These are phyloP conservation scores for Phasia obesa DNA, from an alignment of 2,888 invertebrate species.

Conservation along the genomic window DNA sequence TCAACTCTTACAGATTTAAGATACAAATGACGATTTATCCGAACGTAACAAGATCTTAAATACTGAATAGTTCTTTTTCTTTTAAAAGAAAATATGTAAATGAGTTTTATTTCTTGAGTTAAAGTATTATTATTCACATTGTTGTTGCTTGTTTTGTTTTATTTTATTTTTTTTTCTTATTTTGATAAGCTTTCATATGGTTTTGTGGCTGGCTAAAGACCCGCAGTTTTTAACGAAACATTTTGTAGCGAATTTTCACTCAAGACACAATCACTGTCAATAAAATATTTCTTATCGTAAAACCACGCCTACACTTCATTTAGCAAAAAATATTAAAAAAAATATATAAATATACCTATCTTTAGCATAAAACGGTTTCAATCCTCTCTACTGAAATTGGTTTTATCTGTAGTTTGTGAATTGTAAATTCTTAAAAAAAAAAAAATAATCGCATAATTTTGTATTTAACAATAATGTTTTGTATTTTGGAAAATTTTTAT, in stretches of 20 bases:
- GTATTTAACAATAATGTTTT: neutral
- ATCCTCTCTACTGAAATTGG: conserved; percentile 36
- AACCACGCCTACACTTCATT: conserved; percentile 71
- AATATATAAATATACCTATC: conserved; percentile 3
- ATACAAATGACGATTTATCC: conserved; percentile 55
- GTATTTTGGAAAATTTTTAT: conserved; percentile 31
- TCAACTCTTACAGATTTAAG: conserved; percentile 41
- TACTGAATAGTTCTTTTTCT: conserved; percentile 49
- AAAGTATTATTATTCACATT: conserved; percentile 23
- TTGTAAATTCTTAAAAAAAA: conserved; percentile 28
- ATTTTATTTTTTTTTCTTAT: conserved; percentile 24
- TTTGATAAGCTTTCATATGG: conserved; percentile 37
- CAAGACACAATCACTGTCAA: conserved; percentile 35
- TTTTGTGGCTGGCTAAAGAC: conserved; percentile 61
- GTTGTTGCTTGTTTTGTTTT: no score
- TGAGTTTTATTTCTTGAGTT: conserved; percentile 55
- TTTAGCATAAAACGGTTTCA: conserved; percentile 53
- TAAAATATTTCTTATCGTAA: conserved; percentile 65
- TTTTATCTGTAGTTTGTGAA: conserved; percentile 52
- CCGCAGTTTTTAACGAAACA: conserved; percentile 50
- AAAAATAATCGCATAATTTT: conserved; percentile 33
- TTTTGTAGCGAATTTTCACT: conserved; percentile 37
- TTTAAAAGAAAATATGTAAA: conserved; percentile 3
- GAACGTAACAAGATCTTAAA: conserved; percentile 64
- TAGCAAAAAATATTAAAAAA: conserved; percentile 13